These are phyloP conservation scores for Sinella curviseta DNA, from an alignment of 1,140 invertebrate species.

Conservation along the genomic window DNA sequence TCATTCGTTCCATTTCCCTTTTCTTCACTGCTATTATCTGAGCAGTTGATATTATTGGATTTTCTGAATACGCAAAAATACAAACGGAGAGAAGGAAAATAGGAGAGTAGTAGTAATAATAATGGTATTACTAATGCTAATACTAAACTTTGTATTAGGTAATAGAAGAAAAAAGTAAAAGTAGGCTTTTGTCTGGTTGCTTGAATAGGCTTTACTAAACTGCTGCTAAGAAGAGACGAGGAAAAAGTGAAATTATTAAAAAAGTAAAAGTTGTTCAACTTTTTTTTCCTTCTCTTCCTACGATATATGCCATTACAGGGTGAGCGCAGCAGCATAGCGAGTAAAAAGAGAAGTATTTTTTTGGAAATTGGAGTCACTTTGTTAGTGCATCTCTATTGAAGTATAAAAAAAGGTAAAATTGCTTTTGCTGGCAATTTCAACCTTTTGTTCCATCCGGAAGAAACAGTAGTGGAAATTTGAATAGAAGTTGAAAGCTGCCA, in stretches of 20 bases:
- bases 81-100: background rate
- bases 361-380: background rate
- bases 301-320: too few relatives aligned
- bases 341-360: background rate
- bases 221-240: background rate
- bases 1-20: background rate
- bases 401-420: background rate
- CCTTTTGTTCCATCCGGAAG: background rate
- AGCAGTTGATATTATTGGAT: background rate
- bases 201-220: too few relatives aligned
- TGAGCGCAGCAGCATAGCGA: too few relatives aligned
- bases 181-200: background rate
- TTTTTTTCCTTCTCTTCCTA: too few relatives aligned
- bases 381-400: background rate
- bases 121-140: background rate
- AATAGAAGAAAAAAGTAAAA: background rate
- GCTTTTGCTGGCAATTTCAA: background rate
- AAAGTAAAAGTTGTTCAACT: conserved; percentile 11
- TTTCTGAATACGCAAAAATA: background rate
- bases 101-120: background rate
- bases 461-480: background rate
- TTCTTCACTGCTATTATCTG: background rate
- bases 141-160: background rate
- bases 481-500: background rate
- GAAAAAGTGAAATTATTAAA: conserved; percentile 19